phyloP scores from a whole-genome alignment of 2,113 vertebrate species.

The Anthoscopus minutus region DNA sequence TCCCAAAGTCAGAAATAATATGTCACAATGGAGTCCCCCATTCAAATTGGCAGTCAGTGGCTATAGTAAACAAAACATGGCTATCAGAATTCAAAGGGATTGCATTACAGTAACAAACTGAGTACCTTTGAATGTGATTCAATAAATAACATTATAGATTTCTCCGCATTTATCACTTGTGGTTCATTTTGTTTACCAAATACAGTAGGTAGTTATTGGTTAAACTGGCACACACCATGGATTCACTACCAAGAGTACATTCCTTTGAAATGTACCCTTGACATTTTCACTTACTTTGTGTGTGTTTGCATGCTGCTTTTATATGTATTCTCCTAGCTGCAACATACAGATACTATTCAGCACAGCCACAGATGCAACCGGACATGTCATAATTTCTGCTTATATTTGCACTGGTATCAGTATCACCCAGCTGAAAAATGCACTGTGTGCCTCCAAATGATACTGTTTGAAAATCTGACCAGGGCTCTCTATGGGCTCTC shows the following conservation, averaged over 20 bases:
- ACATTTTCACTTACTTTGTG: neutral
- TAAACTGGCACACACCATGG: neutral
- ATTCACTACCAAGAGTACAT: neutral
- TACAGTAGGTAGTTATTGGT: neutral
- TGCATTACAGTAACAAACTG: neutral
- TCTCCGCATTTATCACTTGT: neutral
- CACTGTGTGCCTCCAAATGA: neutral
- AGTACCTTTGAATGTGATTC: neutral
- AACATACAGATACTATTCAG: neutral
- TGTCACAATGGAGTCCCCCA: neutral
- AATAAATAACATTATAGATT: neutral
- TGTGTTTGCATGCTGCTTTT: neutral
- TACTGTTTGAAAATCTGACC: neutral
- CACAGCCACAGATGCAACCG: neutral
- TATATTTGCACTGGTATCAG: neutral
- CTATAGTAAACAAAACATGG: neutral
- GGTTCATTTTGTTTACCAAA: slow-evolving; percentile 20
- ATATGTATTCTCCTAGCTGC: neutral
- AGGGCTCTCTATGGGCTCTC: neutral
- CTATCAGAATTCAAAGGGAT: neutral
- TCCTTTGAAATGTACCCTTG: neutral
- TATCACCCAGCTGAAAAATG: neutral
- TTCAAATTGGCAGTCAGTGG: neutral
- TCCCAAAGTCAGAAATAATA: neutral
- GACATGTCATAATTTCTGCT: neutral